phyloP scores from a whole-genome alignment of 2,113 vertebrate species.

The Pterocles gutturalis region DNA sequence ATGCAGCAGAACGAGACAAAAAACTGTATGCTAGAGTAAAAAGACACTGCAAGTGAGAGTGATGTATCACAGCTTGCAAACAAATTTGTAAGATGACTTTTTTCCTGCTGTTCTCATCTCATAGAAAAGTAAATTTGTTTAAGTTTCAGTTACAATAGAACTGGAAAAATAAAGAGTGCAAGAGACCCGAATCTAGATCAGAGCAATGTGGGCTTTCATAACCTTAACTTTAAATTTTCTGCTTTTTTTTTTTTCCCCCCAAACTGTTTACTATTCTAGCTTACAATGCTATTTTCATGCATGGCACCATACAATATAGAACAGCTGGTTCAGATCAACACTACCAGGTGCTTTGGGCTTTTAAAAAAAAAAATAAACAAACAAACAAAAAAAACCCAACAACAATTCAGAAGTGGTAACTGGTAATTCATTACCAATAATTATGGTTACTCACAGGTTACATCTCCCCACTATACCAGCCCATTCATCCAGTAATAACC shows the following conservation, averaged over 20 bases:
- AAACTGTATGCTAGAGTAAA: background rate
- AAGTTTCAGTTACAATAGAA: background rate
- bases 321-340: background rate
- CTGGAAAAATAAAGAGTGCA: background rate
- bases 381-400: background rate
- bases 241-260: too few species aligned
- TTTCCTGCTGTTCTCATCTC: background rate
- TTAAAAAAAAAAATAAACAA: too few species aligned
- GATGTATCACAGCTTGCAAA: background rate
- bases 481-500: background rate
- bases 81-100: background rate
- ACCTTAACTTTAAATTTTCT: background rate
- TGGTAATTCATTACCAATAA: background rate
- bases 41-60: background rate
- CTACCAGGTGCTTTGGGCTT: background rate
- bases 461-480: background rate
- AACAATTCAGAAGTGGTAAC: background rate
- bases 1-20: rapidly evolving
- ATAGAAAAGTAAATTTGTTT: background rate
- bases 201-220: background rate
- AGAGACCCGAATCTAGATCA: background rate
- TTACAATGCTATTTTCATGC: background rate
- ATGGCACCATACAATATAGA: background rate
- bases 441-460: rapidly evolving
- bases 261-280: background rate